phyloP scores from a whole-genome alignment of 2,888 invertebrate genomes.

The Scaptomyza tumidula region DNA sequence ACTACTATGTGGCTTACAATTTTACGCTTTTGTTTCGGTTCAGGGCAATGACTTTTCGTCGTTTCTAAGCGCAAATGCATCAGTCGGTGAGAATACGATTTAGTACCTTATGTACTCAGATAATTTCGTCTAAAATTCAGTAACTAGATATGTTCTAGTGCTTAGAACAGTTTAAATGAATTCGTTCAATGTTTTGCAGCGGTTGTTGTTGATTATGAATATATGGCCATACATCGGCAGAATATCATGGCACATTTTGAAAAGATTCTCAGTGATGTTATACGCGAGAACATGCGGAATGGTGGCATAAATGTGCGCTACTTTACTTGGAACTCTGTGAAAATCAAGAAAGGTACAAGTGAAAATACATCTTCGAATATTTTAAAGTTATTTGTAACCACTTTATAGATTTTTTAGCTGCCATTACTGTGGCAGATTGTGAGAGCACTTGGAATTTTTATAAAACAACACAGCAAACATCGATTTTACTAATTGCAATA shows the following conservation, averaged over 20 bases:
- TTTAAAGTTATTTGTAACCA: not conserved
- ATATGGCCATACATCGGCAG: slow-evolving; percentile 87
- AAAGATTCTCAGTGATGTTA: slow-evolving; percentile 87
- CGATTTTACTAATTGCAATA: slow-evolving; percentile 89
- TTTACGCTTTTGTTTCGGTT: slow-evolving; percentile 16
- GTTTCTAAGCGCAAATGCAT: slow-evolving; percentile 89
- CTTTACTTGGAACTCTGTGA: slow-evolving; percentile 89
- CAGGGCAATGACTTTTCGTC: slow-evolving; percentile 88
- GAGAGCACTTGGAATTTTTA: slow-evolving; percentile 90
- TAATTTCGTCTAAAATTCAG: not conserved
- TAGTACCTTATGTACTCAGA: not conserved
- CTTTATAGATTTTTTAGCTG: slow-evolving; percentile 88
- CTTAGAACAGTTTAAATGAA: too few relatives aligned
- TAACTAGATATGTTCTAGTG: too few relatives aligned
- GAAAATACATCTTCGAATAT: not conserved
- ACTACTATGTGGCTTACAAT: slow-evolving; percentile 87
- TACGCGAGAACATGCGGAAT: slow-evolving; percentile 88
- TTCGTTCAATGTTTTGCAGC: slow-evolving; percentile 84
- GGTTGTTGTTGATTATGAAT: slow-evolving; percentile 89
- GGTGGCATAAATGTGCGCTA: slow-evolving; percentile 89
- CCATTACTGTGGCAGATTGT: slow-evolving; percentile 91
- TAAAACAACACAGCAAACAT: slow-evolving; percentile 87
- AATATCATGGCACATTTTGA: slow-evolving; percentile 86
- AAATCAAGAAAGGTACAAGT: slow-evolving; percentile 88
- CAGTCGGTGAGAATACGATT: slow-evolving; percentile 86